A percentile compares a stretch with the other conserved stretches of the same genome.
These are phyloP conservation scores for Entomobrya multifasciata DNA, from an alignment of 2,888 invertebrate species.

Conservation along the genomic window DNA sequence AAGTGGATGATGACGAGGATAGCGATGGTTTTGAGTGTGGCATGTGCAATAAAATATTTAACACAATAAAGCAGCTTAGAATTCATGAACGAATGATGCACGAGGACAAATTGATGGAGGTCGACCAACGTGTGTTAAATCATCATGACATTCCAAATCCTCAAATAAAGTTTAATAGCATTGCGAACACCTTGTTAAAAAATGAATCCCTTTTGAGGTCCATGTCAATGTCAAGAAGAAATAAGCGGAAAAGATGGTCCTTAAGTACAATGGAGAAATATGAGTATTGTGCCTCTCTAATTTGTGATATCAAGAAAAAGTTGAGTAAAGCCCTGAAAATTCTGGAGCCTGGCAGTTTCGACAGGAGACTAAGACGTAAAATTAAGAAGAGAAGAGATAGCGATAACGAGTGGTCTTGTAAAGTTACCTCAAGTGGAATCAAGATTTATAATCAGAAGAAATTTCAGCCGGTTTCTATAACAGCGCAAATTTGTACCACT, in stretches of 20 bases:
- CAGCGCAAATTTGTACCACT: too few species aligned
- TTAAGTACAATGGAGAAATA: background rate
- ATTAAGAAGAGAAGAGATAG: background rate
- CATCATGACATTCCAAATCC: too few species aligned
- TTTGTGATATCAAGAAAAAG: background rate
- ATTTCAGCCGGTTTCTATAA: too few species aligned
- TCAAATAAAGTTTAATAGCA: too few species aligned
- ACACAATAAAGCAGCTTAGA: background rate
- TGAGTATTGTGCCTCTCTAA: background rate
- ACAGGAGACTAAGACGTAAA: background rate
- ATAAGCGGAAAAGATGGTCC: too few species aligned
- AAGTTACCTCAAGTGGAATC: background rate
- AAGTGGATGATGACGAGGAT: background rate
- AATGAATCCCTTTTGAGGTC: too few species aligned
- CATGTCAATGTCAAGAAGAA: too few species aligned
- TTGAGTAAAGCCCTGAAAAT: background rate
- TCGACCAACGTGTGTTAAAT: too few species aligned
- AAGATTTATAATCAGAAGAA: background rate
- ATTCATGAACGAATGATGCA: slow-evolving; percentile 1
- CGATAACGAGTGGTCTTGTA: background rate
- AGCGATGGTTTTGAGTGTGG: background rate
- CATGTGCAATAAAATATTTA: background rate
- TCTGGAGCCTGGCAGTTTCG: background rate
- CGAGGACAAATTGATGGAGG: too few species aligned
- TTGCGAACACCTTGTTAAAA: too few species aligned